Conservation (phyloP, 2,113 vertebrate species). For the Callopanchax toddi region DNA sequence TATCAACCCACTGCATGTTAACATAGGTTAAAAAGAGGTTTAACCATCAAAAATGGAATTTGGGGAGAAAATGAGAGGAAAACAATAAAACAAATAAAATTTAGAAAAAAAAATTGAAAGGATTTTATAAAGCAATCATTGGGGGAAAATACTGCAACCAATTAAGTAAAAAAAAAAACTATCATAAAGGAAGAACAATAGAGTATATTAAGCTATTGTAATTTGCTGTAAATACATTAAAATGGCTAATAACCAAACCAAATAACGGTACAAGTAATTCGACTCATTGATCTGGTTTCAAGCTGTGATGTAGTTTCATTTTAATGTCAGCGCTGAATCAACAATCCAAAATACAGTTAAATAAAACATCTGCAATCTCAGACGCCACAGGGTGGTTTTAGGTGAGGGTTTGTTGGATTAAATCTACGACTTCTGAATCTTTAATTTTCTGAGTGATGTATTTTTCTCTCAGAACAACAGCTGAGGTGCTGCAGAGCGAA, state of each 20-base stretch:
- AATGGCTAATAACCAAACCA: neutral
- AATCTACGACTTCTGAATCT: conserved; percentile 13
- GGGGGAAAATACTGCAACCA: too few relatives aligned
- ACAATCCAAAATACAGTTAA: conserved; percentile 14
- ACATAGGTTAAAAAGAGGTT: too few relatives aligned
- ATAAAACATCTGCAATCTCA: conserved; percentile 15
- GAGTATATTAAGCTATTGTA: conserved; percentile 13
- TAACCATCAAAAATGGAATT: too few relatives aligned
- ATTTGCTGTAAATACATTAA: neutral
- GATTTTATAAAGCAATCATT: too few relatives aligned
- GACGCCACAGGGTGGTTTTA: conserved; percentile 1
- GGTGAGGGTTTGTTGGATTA: conserved; percentile 6
- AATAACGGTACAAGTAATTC: neutral
- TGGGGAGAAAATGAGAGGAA: too few relatives aligned
- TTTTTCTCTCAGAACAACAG: conserved; percentile 8
- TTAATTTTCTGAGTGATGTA: conserved; percentile 4
- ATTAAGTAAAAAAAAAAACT: too few relatives aligned
- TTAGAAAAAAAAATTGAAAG: too few relatives aligned
- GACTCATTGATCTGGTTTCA: conserved; percentile 17
- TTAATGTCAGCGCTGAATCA: conserved; percentile 13
- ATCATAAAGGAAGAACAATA: too few relatives aligned
- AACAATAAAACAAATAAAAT: too few relatives aligned
- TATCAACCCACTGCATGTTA: too few relatives aligned
- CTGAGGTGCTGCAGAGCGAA: conserved; percentile 33
- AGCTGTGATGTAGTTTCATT: conserved; percentile 7